Conservation (phyloP, 2,113 vertebrate genomes). For the Protomyctophum bolini region DNA sequence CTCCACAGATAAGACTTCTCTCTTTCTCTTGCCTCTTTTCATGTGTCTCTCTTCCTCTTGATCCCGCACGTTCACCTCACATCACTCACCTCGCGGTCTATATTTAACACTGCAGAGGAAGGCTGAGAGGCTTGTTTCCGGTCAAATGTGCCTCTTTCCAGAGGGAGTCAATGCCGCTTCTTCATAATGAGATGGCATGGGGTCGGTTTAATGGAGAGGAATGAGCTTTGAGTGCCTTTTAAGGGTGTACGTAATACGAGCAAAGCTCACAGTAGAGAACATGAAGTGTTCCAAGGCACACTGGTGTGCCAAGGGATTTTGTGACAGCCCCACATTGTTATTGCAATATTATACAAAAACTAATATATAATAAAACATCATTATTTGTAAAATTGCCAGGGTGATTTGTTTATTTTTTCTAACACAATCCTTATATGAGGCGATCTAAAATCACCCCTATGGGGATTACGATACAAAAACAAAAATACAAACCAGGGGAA, state of each 20-base stretch:
- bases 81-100: constrained; percentile 19
- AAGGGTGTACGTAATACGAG: background rate
- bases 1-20: constrained; percentile 57
- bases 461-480: too few relatives aligned
- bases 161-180: background rate
- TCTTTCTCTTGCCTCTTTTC: constrained; percentile 52
- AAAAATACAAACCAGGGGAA: too few relatives aligned
- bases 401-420: background rate
- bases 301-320: background rate
- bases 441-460: too few relatives aligned
- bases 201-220: constrained; percentile 8
- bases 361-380: background rate
- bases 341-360: background rate
- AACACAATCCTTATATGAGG: too few relatives aligned
- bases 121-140: constrained; percentile 16
- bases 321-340: background rate
- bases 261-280: background rate
- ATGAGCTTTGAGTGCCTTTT: background rate
- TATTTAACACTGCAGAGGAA: constrained; percentile 35
- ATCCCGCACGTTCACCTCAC: constrained; percentile 28
- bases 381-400: background rate
- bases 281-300: background rate
- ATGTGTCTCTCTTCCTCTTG: constrained; percentile 60
- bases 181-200: constrained; percentile 3
- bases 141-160: constrained; percentile 27